These are phyloP conservation scores for Aurelia sp. DNA, from an alignment of 30 jellyfish, hydroid and myxozoan genomes.

Conservation along the genomic window DNA sequence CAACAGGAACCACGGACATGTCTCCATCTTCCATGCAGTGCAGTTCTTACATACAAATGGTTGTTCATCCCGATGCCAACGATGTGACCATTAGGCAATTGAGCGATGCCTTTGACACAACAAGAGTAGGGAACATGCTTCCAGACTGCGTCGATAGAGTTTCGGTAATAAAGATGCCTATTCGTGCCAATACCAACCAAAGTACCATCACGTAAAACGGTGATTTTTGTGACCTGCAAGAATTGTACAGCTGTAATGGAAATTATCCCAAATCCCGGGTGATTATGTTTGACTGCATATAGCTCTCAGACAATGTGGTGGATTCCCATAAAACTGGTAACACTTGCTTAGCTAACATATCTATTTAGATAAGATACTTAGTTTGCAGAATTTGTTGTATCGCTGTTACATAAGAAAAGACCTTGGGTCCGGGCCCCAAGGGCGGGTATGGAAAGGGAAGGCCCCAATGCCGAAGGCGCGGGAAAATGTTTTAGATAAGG, in stretches of 20 bases:
- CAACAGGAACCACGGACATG: constrained; percentile 3
- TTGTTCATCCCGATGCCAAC: constrained; percentile 32
- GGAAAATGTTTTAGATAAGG: too few species aligned
- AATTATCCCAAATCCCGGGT: background rate
- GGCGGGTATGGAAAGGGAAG: too few species aligned
- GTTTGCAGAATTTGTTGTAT: too few species aligned
- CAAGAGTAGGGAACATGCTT: constrained; percentile 3
- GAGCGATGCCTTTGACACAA: constrained; percentile 20
- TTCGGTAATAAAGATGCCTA: background rate
- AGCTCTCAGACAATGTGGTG: too few species aligned
- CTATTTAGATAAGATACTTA: too few species aligned
- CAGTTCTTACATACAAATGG: constrained; percentile 1
- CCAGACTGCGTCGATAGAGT: constrained; percentile 2
- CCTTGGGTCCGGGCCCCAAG: too few species aligned
- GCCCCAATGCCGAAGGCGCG: too few species aligned
- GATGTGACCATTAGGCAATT: constrained; percentile 3
- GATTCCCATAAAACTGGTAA: too few species aligned
- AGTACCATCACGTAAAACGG: constrained; percentile 9
- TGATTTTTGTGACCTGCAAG: constrained; percentile 6
- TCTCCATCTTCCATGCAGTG: constrained; percentile 7
- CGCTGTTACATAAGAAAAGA: too few species aligned
- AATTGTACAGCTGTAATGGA: background rate
- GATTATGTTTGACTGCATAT: too few species aligned
- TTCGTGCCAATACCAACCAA: constrained; percentile 28
- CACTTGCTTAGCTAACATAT: too few species aligned